Evolutionary conservation across 2,797 vertebrate genomes (phyloP).

Genomic region (Sebastes aleutianus): DNA sequence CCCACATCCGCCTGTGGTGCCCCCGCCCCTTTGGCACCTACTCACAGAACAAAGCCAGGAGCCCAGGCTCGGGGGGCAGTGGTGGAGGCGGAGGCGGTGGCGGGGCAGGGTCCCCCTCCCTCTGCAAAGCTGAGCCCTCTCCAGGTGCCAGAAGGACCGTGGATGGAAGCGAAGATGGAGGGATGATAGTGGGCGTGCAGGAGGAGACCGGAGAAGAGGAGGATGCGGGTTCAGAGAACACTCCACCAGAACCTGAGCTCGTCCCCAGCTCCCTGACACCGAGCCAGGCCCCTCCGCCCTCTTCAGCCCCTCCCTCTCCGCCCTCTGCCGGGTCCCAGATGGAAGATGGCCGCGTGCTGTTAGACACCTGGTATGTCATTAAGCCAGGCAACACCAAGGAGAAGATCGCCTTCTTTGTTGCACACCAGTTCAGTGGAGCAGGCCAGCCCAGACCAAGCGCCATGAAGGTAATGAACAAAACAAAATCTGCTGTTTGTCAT

Average conservation of each 20-base stretch:
- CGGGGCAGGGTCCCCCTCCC: conserved; percentile 56
- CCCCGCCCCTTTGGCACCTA: conserved; percentile 94
- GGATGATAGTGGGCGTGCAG: conserved; percentile 64
- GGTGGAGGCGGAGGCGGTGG: conserved; percentile 62
- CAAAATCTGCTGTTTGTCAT: not conserved
- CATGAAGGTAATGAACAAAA: conserved; percentile 82
- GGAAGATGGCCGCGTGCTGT: conserved; percentile 90
- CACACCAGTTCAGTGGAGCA: conserved; percentile 90
- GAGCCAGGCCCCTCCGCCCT: conserved; percentile 54
- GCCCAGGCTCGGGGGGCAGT: conserved; percentile 69
- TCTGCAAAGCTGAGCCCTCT: conserved; percentile 76
- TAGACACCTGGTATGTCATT: conserved; percentile 98
- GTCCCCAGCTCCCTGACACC: conserved; percentile 50
- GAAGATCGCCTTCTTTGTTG: conserved; percentile 97
- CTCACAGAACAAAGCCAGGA: conserved; percentile 88
- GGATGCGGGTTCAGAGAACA: conserved; percentile 86
- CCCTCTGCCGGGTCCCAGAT: conserved; percentile 70
- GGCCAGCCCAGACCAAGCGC: conserved; percentile 84
- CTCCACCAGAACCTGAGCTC: conserved; percentile 66
- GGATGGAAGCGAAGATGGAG: conserved; percentile 65
- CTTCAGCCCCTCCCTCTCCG: conserved; percentile 67
- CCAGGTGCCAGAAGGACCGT: conserved; percentile 57
- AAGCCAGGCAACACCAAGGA: conserved; percentile 98
- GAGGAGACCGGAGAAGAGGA: conserved; percentile 64
- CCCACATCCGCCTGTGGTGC: conserved; percentile 95